A percentile compares a stretch with the other conserved stretches of the same genome.
Conservation (phyloP, 2,113 vertebrate genomes). For the Neotoma lepida region DNA sequence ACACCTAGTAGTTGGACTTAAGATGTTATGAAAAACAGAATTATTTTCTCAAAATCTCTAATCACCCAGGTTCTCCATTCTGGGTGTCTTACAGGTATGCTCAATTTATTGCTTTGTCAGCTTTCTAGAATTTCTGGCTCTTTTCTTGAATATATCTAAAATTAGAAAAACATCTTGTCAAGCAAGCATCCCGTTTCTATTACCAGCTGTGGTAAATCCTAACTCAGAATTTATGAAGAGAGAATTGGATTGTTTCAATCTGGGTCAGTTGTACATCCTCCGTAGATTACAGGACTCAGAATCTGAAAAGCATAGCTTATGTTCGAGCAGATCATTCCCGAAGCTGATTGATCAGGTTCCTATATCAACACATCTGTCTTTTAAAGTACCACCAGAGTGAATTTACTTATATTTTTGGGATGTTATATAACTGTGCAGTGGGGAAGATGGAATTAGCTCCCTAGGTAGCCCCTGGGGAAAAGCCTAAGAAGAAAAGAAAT, state of each 20-base stretch:
- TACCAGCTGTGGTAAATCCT: neutral
- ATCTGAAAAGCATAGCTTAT: neutral
- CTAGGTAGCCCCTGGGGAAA: neutral
- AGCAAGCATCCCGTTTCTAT: neutral
- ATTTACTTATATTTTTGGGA: neutral
- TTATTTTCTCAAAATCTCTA: neutral
- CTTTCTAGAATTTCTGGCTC: neutral
- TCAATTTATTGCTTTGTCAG: neutral
- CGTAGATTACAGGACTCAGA: neutral
- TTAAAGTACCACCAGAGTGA: neutral
- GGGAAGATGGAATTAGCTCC: neutral
- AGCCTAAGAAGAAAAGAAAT: neutral
- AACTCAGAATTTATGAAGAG: neutral
- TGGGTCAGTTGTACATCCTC: neutral
- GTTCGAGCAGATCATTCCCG: neutral
- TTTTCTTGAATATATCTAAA: neutral
- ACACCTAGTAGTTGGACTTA: neutral
- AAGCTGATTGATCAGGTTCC: neutral
- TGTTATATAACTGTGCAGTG: neutral
- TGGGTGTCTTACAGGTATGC: neutral
- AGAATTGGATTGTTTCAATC: neutral
- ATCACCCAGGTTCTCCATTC: accelerated
- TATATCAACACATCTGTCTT: neutral
- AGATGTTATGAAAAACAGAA: neutral
- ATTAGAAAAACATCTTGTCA: neutral